These are phyloP conservation scores for Syngnathus acus DNA, from an alignment of 2,797 vertebrate genomes.

Conservation along the genomic window DNA sequence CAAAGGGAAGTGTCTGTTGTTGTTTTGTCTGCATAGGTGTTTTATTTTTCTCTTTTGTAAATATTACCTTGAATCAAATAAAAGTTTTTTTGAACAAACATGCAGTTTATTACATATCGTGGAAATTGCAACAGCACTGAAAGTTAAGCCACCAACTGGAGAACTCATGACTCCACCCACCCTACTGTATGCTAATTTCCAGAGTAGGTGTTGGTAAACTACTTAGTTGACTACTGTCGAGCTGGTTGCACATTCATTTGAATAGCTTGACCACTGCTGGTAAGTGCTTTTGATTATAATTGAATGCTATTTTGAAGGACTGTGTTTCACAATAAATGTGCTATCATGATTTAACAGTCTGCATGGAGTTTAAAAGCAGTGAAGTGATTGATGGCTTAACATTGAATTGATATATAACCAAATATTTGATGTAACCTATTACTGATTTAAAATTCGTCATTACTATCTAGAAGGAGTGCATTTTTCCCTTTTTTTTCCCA, in stretches of 20 bases:
- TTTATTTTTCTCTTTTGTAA: slow-evolving; percentile 44
- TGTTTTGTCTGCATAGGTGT: slow-evolving; percentile 17
- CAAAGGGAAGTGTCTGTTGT: neutral
- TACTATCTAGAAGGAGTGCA: neutral
- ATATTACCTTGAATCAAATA: slow-evolving; percentile 43
- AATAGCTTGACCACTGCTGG: neutral
- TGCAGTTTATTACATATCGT: neutral
- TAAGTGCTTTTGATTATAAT: neutral
- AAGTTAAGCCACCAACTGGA: neutral
- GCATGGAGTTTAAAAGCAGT: neutral
- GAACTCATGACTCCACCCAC: neutral
- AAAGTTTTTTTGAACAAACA: slow-evolving; percentile 3
- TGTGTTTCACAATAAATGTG: no score
- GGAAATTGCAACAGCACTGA: neutral
- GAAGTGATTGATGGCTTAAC: neutral
- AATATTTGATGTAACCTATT: no score
- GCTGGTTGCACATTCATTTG: neutral
- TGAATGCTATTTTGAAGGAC: neutral
- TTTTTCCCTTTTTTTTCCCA: neutral
- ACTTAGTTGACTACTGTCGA: neutral
- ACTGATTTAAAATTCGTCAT: no score
- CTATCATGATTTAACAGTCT: neutral
- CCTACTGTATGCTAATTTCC: neutral
- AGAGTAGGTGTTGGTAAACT: neutral
- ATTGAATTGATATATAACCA: neutral